These are phyloP conservation scores for Pitta sordida DNA, from an alignment of 2,113 vertebrate species.

Conservation along the genomic window DNA sequence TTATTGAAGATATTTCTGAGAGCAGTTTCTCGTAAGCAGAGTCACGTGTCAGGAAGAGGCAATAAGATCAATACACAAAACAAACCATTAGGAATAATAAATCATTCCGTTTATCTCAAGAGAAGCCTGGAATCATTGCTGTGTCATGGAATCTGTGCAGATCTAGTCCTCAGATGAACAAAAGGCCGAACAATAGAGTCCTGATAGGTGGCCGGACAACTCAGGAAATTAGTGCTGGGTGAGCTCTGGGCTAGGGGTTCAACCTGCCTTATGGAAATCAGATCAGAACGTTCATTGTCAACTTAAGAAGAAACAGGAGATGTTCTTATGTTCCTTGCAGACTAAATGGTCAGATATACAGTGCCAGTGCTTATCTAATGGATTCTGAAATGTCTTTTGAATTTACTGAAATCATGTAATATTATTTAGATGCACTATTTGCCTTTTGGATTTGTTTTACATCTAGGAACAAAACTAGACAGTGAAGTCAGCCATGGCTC, in stretches of 20 bases:
- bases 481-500: background rate
- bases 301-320: background rate
- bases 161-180: background rate
- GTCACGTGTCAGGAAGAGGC: background rate
- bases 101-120: background rate
- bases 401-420: background rate
- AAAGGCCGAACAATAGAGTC: background rate
- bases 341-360: background rate
- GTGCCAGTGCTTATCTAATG: background rate
- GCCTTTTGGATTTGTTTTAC: background rate
- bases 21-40: background rate
- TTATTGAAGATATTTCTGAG: background rate
- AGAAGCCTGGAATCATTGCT: constrained; percentile 18
- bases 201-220: background rate
- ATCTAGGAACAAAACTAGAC: background rate
- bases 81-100: constrained; percentile 16
- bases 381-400: background rate
- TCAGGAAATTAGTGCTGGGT: background rate
- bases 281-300: background rate
- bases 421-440: background rate
- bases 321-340: background rate
- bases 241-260: background rate
- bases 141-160: constrained; percentile 5
- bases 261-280: background rate
- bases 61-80: background rate